These are phyloP conservation scores for Helicoverpa armigera DNA, from an alignment of 1,140 invertebrate genomes.

Conservation along the genomic window DNA sequence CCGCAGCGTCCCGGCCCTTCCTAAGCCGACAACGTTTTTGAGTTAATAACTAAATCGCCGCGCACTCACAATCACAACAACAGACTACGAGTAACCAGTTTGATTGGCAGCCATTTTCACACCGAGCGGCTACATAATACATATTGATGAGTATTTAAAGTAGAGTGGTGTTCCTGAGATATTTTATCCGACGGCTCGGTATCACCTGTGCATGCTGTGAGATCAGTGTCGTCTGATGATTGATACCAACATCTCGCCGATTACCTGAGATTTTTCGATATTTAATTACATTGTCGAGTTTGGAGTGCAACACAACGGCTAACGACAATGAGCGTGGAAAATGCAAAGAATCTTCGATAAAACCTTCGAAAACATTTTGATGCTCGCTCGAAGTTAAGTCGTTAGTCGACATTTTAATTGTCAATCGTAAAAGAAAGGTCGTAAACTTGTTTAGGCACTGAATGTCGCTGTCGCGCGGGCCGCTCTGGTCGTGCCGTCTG, in stretches of 20 bases:
- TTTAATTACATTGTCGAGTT: conserved; percentile 11
- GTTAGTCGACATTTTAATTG: conserved; percentile 53
- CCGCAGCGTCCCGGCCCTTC: background rate
- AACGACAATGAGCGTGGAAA: conserved; percentile 9
- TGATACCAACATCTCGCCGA: background rate
- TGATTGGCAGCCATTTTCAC: background rate
- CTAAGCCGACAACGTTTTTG: conserved; percentile 4
- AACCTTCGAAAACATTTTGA: conserved; percentile 48
- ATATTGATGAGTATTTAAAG: background rate
- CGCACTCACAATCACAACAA: background rate
- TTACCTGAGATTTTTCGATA: background rate
- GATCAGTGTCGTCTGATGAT: background rate
- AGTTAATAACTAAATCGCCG: background rate
- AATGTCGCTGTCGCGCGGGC: conserved; percentile 1
- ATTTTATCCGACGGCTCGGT: background rate
- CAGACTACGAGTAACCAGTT: background rate
- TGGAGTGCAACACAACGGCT: background rate
- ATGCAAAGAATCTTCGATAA: conserved; percentile 32
- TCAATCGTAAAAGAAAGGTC: conserved; percentile 52
- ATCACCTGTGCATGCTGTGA: background rate
- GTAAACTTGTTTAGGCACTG: conserved; percentile 44
- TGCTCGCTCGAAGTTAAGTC: conserved; percentile 46
- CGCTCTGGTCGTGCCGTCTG: background rate
- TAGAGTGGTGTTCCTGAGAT: background rate
- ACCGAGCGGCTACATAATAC: background rate